Base-by-base conservation (phyloP, 1,140 invertebrate genomes). In the Drosophila persimilis region DNA sequence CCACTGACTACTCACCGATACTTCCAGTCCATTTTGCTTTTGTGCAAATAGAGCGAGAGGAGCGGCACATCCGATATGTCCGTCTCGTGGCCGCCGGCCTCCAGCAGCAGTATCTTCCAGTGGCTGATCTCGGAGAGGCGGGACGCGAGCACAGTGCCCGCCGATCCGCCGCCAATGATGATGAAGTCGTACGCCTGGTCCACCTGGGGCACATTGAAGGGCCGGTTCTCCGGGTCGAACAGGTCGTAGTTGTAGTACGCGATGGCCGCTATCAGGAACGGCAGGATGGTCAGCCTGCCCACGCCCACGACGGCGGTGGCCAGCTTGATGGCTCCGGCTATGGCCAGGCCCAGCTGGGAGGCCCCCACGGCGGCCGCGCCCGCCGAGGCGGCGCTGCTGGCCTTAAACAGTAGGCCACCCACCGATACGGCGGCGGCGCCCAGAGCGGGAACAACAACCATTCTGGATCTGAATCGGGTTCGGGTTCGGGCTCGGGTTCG, bases 1-100 rank as follows among this genome's bases (percentile, higher is more conserved):
- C 92, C 20, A 20, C 20, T 17, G 17, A 20, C 20, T 20, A 80
- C 92, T 92, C 81, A 95, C 92, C 95, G 94, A 91, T 98, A 98
- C 81, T 97, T 95, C 98, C 98, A 99, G 91, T 99, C 97, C 71
- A 97, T 75, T 92, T 96, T 96, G 79, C 97, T 98, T 67, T 97
- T 96, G 90, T 98, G 97, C 47, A 98, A 92, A 80, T 97, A 97
- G 3, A 97, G 91, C 15, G 97, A 97, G 0, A 97, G 91, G 46
- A 96, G 93, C 0, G 97, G 97, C 6, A 97, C 96, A 83, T 96
- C 95, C 0, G 95, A 95, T 31, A 97, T 95, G 77, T 96, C 94
- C 0, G 95, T 95, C 77, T 98, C 97, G 55, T 96, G 95, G 0
- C 95, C 96, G 1, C 97, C 97, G 0, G 97, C 97, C 92, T 98